Conservation (phyloP, 2,113 vertebrate species). For the Opisthocomus hoazin region DNA sequence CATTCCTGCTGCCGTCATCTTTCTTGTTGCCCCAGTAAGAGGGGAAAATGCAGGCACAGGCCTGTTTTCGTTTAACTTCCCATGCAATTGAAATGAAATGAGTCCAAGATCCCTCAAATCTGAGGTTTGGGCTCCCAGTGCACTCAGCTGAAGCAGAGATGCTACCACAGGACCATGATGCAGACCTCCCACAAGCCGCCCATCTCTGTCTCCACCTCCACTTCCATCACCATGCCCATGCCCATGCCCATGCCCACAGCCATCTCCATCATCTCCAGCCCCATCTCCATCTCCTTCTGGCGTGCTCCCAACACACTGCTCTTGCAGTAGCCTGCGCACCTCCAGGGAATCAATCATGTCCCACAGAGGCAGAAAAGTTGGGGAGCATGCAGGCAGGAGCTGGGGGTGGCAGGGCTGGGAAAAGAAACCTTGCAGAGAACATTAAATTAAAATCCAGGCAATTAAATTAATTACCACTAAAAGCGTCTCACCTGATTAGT, state of each 20-base stretch:
- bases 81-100: rapidly evolving
- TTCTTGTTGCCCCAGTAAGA: neutral
- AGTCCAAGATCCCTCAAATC: neutral
- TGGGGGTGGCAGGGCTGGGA: rapidly evolving
- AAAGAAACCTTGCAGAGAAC: neutral
- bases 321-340: rapidly evolving
- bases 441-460: slow-evolving; percentile 31
- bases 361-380: neutral
- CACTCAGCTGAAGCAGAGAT: neutral
- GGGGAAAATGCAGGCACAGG: neutral
- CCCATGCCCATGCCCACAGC: too few species aligned
- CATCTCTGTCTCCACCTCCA: neutral
- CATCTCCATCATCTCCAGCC: neutral
- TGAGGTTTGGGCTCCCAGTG: neutral
- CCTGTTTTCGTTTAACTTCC: slow-evolving; percentile 17
- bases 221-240: too few species aligned
- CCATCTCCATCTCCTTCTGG: neutral
- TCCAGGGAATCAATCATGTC: neutral
- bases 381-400: neutral
- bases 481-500: slow-evolving; percentile 55
- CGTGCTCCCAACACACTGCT: neutral
- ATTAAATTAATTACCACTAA: slow-evolving; percentile 57
- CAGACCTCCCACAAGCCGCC: rapidly evolving
- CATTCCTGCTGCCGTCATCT: neutral
- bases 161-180: neutral